Conservation (phyloP, 2,888 invertebrate genomes). For the Rhamphomyia laevipes region DNA sequence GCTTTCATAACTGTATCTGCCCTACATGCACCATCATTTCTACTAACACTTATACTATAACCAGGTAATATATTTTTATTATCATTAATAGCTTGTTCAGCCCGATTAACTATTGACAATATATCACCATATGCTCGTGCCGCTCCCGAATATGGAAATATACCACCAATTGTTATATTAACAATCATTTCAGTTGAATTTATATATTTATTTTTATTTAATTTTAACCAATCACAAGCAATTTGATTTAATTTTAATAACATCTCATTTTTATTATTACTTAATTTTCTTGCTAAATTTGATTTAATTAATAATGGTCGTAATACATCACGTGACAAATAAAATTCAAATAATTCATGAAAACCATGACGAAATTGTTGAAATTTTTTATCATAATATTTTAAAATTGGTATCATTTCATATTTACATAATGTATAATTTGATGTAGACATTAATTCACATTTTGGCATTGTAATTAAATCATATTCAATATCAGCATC, state of each 20-base stretch:
- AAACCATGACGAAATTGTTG: conserved; percentile 28
- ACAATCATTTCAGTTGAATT: conserved; percentile 37
- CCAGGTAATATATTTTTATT: conserved; percentile 46
- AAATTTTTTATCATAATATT: conserved; percentile 50
- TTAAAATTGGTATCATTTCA: conserved; percentile 54
- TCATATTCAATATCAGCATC: conserved; percentile 39
- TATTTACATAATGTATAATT: conserved; percentile 46
- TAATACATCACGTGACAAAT: conserved; percentile 13
- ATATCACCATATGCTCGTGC: conserved; percentile 42
- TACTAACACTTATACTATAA: conserved; percentile 45
- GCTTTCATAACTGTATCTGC: conserved; percentile 61
- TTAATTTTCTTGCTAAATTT: conserved; percentile 3
- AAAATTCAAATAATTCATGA: conserved; percentile 20
- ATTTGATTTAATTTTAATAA: conserved; percentile 21
- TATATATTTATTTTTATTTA: conserved; percentile 38
- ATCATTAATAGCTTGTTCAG: conserved; percentile 49
- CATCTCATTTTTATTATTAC: background rate
- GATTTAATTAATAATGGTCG: conserved; percentile 6
- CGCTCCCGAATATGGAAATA: conserved; percentile 49
- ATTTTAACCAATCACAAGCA: conserved; percentile 57
- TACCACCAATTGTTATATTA: conserved; percentile 27
- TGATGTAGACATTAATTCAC: conserved; percentile 36
- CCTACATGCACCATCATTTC: conserved; percentile 55
- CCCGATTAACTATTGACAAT: conserved; percentile 48
- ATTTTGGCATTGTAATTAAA: conserved; percentile 51